Percentiles rank a stretch among this genome's conserved stretches.
These are phyloP conservation scores for Euplexia lucipara DNA, from an alignment of 2,888 invertebrate genomes.

Conservation along the genomic window DNA sequence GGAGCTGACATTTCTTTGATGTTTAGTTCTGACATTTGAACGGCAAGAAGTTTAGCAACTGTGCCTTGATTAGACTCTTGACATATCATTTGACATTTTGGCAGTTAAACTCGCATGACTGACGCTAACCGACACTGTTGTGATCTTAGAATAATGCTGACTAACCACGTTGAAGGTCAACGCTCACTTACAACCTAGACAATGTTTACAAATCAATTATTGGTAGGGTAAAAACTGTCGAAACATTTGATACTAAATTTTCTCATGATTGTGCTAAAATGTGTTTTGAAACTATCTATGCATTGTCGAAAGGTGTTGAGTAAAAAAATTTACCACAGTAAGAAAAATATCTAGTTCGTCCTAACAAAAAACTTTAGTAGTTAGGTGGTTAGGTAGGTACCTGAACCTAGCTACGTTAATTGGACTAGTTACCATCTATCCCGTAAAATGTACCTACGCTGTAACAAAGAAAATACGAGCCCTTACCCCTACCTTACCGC, in stretches of 20 bases:
- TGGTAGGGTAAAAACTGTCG: slow-evolving; percentile 12
- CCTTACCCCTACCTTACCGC: neutral
- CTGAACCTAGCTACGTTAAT: no score
- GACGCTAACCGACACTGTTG: slow-evolving; percentile 28
- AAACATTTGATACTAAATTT: slow-evolving; percentile 11
- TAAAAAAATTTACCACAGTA: neutral
- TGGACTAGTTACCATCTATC: no score
- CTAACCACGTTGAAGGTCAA: slow-evolving; percentile 54
- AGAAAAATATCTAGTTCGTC: no score
- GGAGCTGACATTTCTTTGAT: slow-evolving; percentile 6
- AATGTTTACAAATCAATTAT: slow-evolving; percentile 38
- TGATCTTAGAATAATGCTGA: slow-evolving; percentile 37
- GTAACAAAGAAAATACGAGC: neutral
- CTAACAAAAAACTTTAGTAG: neutral
- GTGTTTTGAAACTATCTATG: slow-evolving; percentile 6
- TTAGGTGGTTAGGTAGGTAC: no score
- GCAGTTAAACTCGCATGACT: slow-evolving; percentile 34
- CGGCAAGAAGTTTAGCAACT: slow-evolving; percentile 27
- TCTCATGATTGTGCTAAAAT: slow-evolving; percentile 27
- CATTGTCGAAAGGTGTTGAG: neutral
- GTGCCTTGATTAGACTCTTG: slow-evolving; percentile 37
- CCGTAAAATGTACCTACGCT: neutral
- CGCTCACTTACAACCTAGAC: slow-evolving; percentile 31
- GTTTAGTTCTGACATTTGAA: neutral
- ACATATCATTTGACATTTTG: slow-evolving; percentile 53